A percentile compares a stretch with the other conserved stretches of the same genome.
These are phyloP conservation scores for Lamellibrachia satsuma DNA, from an alignment of 2,888 invertebrate species.

Conservation along the genomic window DNA sequence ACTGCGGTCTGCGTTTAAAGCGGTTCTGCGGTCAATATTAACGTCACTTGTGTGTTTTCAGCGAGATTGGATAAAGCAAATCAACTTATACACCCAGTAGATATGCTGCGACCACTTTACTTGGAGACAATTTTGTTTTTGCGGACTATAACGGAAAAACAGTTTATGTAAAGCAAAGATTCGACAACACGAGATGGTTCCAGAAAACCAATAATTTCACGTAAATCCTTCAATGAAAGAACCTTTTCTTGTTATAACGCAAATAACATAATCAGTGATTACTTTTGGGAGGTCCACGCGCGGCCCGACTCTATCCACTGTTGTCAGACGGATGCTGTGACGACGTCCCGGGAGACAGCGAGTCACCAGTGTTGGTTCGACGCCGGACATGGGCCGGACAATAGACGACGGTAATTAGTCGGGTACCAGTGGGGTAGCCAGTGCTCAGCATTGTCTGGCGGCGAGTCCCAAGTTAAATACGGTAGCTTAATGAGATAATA, in stretches of 20 bases:
- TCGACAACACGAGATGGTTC: not conserved
- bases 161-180: not conserved
- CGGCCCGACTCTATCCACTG: not conserved
- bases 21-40: too few species aligned
- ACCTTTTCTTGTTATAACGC: not conserved
- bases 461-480: not conserved
- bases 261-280: not conserved
- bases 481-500: slow-evolving; percentile 17
- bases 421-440: not conserved
- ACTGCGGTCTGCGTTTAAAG: too few species aligned
- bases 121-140: too few species aligned
- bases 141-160: too few species aligned
- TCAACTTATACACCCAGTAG: too few species aligned
- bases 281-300: not conserved
- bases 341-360: not conserved
- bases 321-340: not conserved
- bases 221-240: not conserved
- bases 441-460: not conserved
- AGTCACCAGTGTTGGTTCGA: not conserved
- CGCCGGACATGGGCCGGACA: not conserved
- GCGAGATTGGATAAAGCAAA: too few species aligned
- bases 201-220: not conserved
- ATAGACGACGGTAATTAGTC: not conserved
- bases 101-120: too few species aligned
- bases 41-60: too few species aligned